Conservation (phyloP, 2,113 vertebrate genomes). For the Phyllostomus hastatus region DNA sequence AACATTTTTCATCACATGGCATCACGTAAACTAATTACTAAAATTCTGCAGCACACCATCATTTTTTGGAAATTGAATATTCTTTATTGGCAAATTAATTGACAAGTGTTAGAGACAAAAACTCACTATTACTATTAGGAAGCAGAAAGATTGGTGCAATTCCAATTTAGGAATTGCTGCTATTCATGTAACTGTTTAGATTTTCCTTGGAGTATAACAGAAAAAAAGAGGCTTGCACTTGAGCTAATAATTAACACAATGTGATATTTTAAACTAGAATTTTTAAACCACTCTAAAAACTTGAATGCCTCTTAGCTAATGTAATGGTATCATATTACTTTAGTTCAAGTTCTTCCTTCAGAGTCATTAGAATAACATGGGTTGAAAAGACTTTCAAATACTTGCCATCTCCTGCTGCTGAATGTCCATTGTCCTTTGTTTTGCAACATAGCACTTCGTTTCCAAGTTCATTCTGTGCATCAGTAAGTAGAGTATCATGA, state of each 20-base stretch:
- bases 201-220: constrained; percentile 18
- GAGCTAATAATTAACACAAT: neutral
- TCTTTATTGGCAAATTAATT: constrained; percentile 59
- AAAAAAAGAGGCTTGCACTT: neutral
- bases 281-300: constrained; percentile 47
- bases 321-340: constrained; percentile 83
- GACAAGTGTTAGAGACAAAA: neutral
- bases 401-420: constrained; percentile 87
- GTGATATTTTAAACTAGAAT: constrained; percentile 16
- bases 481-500: constrained; percentile 86
- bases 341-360: constrained; percentile 83
- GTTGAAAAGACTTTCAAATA: constrained; percentile 88
- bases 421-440: constrained; percentile 95
- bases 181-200: neutral
- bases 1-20: no score
- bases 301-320: constrained; percentile 73
- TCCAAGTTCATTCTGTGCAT: constrained; percentile 89
- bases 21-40: no score
- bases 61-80: constrained; percentile 23
- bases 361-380: constrained; percentile 87
- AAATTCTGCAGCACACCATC: neutral
- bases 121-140: constrained; percentile 12
- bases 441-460: constrained; percentile 95
- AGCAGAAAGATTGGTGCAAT: neutral
- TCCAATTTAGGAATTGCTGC: neutral